Evolutionary conservation across 1,140 invertebrate species (phyloP), one percentile per base, ranked within the genome.

Genomic region (Bilobella aurantiaca): DNA sequence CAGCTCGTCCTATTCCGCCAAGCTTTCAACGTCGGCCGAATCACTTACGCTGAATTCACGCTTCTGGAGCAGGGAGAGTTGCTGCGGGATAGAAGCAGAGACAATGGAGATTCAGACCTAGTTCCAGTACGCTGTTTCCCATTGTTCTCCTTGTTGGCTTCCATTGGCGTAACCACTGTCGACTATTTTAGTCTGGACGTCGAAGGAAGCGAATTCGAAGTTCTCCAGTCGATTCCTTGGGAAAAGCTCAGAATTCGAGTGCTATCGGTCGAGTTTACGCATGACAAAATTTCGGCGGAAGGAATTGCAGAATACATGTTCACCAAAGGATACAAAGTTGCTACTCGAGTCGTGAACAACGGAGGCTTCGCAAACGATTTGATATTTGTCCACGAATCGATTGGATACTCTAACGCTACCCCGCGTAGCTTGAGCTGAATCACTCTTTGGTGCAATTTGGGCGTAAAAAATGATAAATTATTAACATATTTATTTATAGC

Each of bases 151-250:
- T 29, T 59, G 3, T 14, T 59, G 12, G 12, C 8, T 27, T 23
- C 58, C 18, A 14, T 59, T 12, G 28, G 28, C 12, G 58, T 76
- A 3, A 76, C 73, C 21, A 73, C 74, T 1, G 69, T 80, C 3
- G 76, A 80, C 73, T 80, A 80, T 69, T 78, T 80, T 21, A 80
- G 79, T 70, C 73, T 80, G 5, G 80, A 80, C 64, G 73, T 83
- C 2, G 82, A 83, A 73, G 81, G 81, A 29, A 75, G 75, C 47
- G 82, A 81, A 67, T 73, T 81, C 18, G 76, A 82, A 64, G 78
- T 82, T 5, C 68, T 82, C 12, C 74, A 78, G 71, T 81, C 80
- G 0, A 80, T 82, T 63, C 81, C 81, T 25, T 82, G 79, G 66
- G 74, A 82, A 37, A 5, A 25, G 18, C 2, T 53, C 14, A 3